These are phyloP conservation scores for Silvanus unidentatus DNA, from an alignment of 2,888 invertebrate species.

Conservation along the genomic window DNA sequence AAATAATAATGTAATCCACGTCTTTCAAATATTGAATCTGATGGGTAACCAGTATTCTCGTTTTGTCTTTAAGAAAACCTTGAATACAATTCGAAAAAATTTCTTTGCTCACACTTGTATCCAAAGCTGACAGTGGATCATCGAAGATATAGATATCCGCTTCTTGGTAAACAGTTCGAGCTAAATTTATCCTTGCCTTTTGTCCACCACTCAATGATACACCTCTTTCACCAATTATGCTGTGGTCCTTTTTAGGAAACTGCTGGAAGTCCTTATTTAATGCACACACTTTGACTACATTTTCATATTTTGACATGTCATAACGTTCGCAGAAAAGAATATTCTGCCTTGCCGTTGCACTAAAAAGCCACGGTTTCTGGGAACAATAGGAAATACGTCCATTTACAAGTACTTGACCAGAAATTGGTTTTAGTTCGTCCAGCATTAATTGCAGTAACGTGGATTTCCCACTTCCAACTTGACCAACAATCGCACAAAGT, in stretches of 20 bases:
- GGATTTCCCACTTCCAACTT: background rate
- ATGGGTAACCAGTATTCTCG: background rate
- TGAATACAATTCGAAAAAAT: background rate
- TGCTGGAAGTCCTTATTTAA: background rate
- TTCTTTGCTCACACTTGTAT: background rate
- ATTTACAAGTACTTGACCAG: background rate
- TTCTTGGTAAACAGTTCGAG: background rate
- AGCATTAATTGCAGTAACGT: background rate
- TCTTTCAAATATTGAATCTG: slow-evolving; percentile 54
- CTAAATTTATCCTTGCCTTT: slow-evolving; percentile 1
- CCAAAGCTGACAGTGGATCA: background rate
- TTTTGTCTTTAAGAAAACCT: background rate
- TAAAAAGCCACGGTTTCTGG: background rate
- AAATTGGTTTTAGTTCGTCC: background rate
- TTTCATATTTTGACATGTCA: background rate
- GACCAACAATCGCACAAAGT: background rate
- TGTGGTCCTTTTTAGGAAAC: background rate
- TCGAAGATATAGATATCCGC: background rate
- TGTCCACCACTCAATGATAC: background rate
- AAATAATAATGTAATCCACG: slow-evolving; percentile 42
- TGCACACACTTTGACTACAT: background rate
- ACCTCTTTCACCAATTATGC: background rate
- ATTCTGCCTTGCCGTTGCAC: background rate
- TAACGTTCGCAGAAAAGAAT: background rate
- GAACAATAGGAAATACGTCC: background rate